These are phyloP conservation scores for Paracanthobrama guichenoti DNA, from an alignment of 2,113 vertebrate species.

Conservation along the genomic window DNA sequence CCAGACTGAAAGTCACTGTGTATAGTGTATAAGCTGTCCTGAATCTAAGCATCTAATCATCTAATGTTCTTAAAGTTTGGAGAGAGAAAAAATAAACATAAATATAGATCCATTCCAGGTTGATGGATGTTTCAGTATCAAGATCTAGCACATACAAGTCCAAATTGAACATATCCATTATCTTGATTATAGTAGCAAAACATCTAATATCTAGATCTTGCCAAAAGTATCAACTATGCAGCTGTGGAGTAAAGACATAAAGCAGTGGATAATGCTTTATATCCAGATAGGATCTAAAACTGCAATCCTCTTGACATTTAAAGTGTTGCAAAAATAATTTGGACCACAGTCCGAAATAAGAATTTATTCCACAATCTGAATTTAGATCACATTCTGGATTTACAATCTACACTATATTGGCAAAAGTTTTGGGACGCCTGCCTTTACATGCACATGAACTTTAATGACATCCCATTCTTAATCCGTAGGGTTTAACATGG, in stretches of 20 bases:
- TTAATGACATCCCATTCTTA: no score
- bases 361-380: neutral
- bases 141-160: neutral
- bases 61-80: no score
- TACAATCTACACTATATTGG: neutral
- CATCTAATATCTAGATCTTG: neutral
- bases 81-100: no score
- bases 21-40: neutral
- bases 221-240: neutral
- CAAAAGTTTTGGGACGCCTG: no score
- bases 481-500: no score
- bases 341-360: neutral
- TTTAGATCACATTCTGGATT: neutral
- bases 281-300: neutral
- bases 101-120: no score
- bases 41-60: neutral
- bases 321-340: neutral
- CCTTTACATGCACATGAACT: no score
- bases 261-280: neutral
- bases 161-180: no score
- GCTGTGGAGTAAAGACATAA: neutral
- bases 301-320: neutral
- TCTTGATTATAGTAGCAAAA: no score
- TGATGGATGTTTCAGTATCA: neutral
- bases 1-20: neutral